Percentiles rank a stretch among this genome's conserved stretches.
These are phyloP conservation scores for Polyommatus iphigenia DNA, from an alignment of 2,888 invertebrate genomes.

Conservation along the genomic window DNA sequence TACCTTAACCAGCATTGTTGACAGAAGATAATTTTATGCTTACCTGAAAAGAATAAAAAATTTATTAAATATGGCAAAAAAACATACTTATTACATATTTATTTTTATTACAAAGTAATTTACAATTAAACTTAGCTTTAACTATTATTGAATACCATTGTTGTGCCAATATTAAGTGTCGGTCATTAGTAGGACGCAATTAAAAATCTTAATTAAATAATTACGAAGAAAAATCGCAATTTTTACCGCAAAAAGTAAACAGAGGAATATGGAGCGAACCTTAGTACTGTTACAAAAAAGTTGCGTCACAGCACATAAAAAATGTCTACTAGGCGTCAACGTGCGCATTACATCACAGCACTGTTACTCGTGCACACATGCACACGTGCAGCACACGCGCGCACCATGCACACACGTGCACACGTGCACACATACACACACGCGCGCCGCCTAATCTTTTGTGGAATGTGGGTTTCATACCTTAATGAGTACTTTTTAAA, in stretches of 20 bases:
- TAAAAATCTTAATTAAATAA: constrained; percentile 14
- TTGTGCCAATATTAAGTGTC: background rate
- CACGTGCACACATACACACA: constrained; percentile 41
- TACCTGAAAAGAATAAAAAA: constrained; percentile 46
- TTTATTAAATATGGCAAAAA: background rate
- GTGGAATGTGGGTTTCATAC: constrained; percentile 76
- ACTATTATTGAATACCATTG: constrained; percentile 3
- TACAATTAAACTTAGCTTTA: constrained; percentile 2
- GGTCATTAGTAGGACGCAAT: background rate
- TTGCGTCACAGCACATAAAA: constrained; percentile 78
- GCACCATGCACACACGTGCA: constrained; percentile 42
- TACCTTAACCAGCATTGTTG: constrained; percentile 30
- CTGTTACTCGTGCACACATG: constrained; percentile 45
- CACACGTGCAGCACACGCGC: constrained; percentile 41
- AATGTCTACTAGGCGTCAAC: constrained; percentile 78
- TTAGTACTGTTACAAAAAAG: constrained; percentile 70
- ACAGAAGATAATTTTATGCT: constrained; percentile 36
- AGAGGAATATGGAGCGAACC: constrained; percentile 43
- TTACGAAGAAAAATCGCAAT: background rate
- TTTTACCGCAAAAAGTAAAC: constrained; percentile 31
- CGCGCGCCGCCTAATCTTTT: constrained; percentile 70
- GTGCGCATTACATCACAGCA: constrained; percentile 70
- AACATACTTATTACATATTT: background rate
- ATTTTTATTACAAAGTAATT: background rate
- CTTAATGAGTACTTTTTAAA: constrained; percentile 72